Conservation (phyloP, 2,888 invertebrate genomes). For the Drosophila aldrichi region DNA sequence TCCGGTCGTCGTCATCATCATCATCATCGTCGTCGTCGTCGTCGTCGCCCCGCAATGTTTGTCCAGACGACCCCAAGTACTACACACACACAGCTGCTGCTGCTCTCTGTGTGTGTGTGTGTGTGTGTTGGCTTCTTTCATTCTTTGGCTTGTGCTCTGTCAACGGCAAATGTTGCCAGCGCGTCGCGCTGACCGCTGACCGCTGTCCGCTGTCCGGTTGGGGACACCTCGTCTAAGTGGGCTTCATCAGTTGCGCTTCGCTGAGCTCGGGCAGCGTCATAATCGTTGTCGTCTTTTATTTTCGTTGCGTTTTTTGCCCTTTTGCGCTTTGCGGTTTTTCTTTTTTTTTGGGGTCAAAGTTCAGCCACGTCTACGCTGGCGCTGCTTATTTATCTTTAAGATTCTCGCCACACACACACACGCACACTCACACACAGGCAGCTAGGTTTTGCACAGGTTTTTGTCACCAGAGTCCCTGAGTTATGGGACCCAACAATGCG, state of each 20-base stretch:
- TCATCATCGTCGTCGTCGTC: constrained; percentile 61
- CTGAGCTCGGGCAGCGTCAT: constrained; percentile 67
- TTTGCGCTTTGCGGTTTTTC: constrained; percentile 65
- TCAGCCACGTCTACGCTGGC: constrained; percentile 59
- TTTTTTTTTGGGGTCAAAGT: constrained; percentile 80
- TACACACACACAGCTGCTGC: constrained; percentile 36
- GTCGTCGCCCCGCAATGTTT: constrained; percentile 75
- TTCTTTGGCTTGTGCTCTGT: constrained; percentile 64
- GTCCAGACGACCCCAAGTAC: constrained; percentile 84
- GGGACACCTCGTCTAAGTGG: constrained; percentile 77
- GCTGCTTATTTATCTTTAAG: constrained; percentile 83
- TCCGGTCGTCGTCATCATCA: constrained; percentile 75
- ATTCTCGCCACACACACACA: constrained; percentile 60
- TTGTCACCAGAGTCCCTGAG: constrained; percentile 56
- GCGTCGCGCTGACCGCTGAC: constrained; percentile 67
- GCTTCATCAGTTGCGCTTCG: constrained; percentile 84
- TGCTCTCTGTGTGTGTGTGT: constrained; percentile 30
- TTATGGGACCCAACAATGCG: constrained; percentile 80
- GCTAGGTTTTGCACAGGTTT: constrained; percentile 65
- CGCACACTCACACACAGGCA: constrained; percentile 18
- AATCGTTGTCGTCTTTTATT: constrained; percentile 61
- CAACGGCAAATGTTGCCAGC: constrained; percentile 75
- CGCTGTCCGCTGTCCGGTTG: constrained; percentile 65
- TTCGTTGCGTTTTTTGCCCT: constrained; percentile 41
- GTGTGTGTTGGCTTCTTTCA: constrained; percentile 30